Base-by-base conservation (phyloP, 2,797 vertebrate genomes). In the Gephyroberyx darwinii region DNA sequence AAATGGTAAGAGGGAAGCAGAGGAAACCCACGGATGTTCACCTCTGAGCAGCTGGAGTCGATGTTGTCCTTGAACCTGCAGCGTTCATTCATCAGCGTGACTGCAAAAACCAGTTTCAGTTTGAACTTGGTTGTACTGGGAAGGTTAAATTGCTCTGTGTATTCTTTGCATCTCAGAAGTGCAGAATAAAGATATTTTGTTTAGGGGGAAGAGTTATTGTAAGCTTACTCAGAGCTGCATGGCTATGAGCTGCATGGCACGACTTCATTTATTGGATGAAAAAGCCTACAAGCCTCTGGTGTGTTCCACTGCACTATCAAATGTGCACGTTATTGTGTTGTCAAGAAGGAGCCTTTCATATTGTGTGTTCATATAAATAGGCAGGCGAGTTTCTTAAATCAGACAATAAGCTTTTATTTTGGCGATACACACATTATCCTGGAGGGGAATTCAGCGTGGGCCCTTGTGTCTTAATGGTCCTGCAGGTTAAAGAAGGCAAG, bases 401-500 rank as follows among this genome's bases (percentile, higher is more conserved):
- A 35, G 33, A 35, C 33, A 35, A 35, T 19, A 19, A 20, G 50
- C 19, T 52, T 52, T 26, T 71, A 4, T 50, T 22, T 26, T 26
- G 26, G 26, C 26, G 26, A 26, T 26, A 26, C 26, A 26, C 26
- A 26, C 26, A 4, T 26, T 26, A 26, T 26, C 33, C 10, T 41
- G 39, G 39, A 41, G 39, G 22, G 62, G 14, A n/a, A 22, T 45
- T 50, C 2, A 53, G 19, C 5, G 2, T 53, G 16, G 1, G 37
- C 14, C 26, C 26, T 3, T 75, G 1, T 71, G 0, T 71, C 39
- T 71, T 10, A 47, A 56, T 54, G 8, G 31, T 48, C 70, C 61
- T 87, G 76, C 82, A 99, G 98, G 89, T 95, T 76, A 99, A 99
- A 93, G 98, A 99, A 92, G 97, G 96, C 65, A 99, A 99, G 89